Conservation (phyloP, 2,797 vertebrate genomes). For the Thamnophis elegans region DNA sequence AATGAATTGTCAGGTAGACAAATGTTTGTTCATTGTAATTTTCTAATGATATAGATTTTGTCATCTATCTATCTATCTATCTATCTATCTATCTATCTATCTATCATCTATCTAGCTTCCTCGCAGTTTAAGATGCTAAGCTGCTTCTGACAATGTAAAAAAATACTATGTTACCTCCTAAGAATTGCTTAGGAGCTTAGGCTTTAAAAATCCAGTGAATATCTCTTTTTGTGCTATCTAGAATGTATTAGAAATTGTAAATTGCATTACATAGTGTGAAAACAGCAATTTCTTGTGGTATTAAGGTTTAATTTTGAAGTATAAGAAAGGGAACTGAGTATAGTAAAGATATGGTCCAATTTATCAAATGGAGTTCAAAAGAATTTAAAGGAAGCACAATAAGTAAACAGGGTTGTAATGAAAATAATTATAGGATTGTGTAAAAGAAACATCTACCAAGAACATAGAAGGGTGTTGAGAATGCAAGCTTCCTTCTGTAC, state of each 20-base stretch:
- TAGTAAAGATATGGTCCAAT: conserved; percentile 6
- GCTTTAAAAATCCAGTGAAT: not conserved
- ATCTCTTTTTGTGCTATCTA: not conserved
- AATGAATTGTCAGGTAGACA: not conserved
- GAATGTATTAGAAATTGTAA: conserved; percentile 18
- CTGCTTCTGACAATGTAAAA: not conserved
- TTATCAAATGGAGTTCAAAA: not conserved
- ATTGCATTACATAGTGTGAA: conserved; percentile 20
- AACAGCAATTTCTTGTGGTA: conserved; percentile 26
- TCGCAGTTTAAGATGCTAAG: not conserved
- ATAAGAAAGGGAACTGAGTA: conserved; percentile 6
- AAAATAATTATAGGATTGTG: not conserved
- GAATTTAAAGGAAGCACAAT: not conserved
- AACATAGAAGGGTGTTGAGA: not conserved
- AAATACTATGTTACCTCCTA: not conserved
- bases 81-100: not conserved
- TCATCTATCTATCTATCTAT: not conserved
- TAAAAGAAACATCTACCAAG: not conserved
- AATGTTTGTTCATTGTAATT: not conserved
- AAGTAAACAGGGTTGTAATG: not conserved
- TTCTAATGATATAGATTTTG: not conserved
- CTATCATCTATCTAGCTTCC: not conserved
- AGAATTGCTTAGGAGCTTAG: not conserved
- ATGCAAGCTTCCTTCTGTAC: not conserved
- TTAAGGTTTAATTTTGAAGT: conserved; percentile 21